Conservation (phyloP, 2,888 invertebrate species). For the Molanna angustata region DNA sequence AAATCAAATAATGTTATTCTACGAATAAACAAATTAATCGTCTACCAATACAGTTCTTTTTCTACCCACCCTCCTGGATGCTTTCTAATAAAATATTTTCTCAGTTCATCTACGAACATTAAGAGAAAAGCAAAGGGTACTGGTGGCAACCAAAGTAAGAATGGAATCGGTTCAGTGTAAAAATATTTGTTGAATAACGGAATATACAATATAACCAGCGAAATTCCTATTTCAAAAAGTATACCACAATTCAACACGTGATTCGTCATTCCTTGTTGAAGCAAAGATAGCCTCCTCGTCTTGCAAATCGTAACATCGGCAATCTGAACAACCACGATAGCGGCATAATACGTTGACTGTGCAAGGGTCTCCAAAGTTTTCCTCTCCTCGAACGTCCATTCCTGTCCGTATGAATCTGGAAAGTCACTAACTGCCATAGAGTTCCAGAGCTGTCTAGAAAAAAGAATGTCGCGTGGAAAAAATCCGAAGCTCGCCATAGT, state of each 20-base stretch:
- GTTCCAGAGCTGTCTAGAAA: constrained; percentile 73
- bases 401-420: constrained; percentile 71
- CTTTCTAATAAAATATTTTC: constrained; percentile 66
- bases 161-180: constrained; percentile 66
- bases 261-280: constrained; percentile 75
- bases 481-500: constrained; percentile 80
- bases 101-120: constrained; percentile 69
- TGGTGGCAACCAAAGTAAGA: constrained; percentile 69
- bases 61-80: constrained; percentile 70
- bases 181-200: constrained; percentile 67
- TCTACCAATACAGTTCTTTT: constrained; percentile 71
- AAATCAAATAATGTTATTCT: no score
- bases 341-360: constrained; percentile 76
- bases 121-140: constrained; percentile 73
- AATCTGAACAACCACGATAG: constrained; percentile 74
- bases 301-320: constrained; percentile 78
- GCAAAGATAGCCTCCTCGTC: constrained; percentile 68
- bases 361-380: constrained; percentile 69
- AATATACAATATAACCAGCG: constrained; percentile 64
- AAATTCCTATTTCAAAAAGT: constrained; percentile 61
- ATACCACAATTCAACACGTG: constrained; percentile 62
- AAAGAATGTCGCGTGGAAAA: constrained; percentile 62
- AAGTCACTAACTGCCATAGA: constrained; percentile 57
- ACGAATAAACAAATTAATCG: no score
- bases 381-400: constrained; percentile 68